Base-by-base conservation (phyloP, 2,797 vertebrate species). In the Lutjanus argentimaculatus region DNA sequence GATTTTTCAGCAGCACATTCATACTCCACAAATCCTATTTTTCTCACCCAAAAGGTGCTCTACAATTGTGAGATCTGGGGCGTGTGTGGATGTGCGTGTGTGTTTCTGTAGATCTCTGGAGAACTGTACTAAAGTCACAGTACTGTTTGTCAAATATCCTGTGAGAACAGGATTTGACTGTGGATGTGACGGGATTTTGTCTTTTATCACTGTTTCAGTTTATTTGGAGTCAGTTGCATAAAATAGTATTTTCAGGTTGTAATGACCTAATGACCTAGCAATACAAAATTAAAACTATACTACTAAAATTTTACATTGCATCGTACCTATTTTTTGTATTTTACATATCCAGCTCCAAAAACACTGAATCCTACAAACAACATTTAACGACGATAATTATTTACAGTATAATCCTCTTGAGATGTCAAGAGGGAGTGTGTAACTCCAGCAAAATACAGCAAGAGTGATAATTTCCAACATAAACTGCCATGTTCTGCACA, bases 1-100 rank as follows among this genome's bases (percentile, higher is more conserved):
- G 42, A 73, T 66, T 62, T 62, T 74, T 65, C 62, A 64, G 74
- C 67, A 52, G 46, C 69, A 25, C 42, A 63, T 77, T 75, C 4
- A 73, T 67, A 61, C 43, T 7, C 14, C 15, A 36, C 61, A 71
- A 83, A 74, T 30, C 36, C 25, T 25, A 25, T 22, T 55, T 40
- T 55, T 75, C 22, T 63, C 9, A 48, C 46, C 19, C n/a, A 57
- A 81, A 80, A 75, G 58, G 49, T 80, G 19, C 11, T 13, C 12
- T n/a, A 10, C 36, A 68, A 0, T n/a, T 56, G 40, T 49, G 25
- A 69, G 53, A 30, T 65, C 11, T 46, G 11, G 45, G 15, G 16
- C 52, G 52, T 12, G 58, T 59, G 25, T 58, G 57, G 15, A 19
- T 10, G 53, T 55, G 52, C 3, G 21, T 55, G 53, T 22, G 21